Evolutionary conservation across 2,113 vertebrate genomes (phyloP).

Genomic region (Eudyptes chrysolophus): DNA sequence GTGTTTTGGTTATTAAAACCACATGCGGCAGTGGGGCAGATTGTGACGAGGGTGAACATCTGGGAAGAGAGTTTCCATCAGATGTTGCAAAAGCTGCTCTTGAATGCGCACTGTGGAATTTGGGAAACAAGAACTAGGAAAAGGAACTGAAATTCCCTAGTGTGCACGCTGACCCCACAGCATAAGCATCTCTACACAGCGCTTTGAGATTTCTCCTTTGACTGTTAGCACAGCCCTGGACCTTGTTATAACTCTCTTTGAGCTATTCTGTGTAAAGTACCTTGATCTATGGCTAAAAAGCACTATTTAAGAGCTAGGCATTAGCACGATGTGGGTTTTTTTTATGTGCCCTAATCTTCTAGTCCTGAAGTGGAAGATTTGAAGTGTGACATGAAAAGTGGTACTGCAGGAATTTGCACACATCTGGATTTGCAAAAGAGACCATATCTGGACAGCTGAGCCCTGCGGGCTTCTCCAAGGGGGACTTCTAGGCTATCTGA

Average conservation of each 20-base stretch:
- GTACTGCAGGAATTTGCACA: not conserved
- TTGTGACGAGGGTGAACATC: not conserved
- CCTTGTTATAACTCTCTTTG: not conserved
- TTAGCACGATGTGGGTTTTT: not conserved
- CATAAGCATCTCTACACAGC: not conserved
- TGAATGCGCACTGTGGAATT: accelerated
- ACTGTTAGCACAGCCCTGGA: not conserved
- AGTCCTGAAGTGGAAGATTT: not conserved
- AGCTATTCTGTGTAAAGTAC: not conserved
- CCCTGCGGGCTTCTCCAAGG: not conserved
- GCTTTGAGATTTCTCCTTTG: not conserved
- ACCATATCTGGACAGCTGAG: not conserved
- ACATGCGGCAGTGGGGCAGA: too few relatives aligned
- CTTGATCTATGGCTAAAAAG: not conserved
- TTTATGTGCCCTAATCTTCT: not conserved
- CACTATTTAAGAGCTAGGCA: not conserved
- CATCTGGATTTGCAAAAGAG: not conserved
- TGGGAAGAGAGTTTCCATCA: not conserved
- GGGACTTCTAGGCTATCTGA: not conserved
- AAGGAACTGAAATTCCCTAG: not conserved
- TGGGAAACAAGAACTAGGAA: not conserved
- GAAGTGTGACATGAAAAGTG: not conserved
- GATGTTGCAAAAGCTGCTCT: not conserved
- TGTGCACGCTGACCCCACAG: not conserved
- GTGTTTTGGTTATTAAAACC: not conserved